A percentile compares a stretch with the other conserved stretches of the same genome.
Conservation (phyloP, 2,888 invertebrate genomes). For the Carcina quercana region DNA sequence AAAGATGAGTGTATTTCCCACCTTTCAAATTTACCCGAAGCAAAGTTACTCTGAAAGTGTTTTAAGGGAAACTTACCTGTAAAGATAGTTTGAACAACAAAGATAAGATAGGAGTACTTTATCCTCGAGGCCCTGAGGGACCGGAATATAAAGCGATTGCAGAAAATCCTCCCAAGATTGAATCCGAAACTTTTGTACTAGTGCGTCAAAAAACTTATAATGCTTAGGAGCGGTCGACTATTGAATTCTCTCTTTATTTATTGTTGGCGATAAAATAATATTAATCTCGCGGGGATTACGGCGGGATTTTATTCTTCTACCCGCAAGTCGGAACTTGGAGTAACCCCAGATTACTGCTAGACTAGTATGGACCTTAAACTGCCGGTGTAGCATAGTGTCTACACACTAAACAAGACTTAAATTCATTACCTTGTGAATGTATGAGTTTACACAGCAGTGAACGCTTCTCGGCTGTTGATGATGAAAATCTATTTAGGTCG, state of each 20-base stretch:
- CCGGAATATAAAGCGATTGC: slow-evolving; percentile 39
- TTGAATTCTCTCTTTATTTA: slow-evolving; percentile 71
- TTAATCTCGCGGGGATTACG: slow-evolving; percentile 69
- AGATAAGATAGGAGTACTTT: slow-evolving; percentile 4
- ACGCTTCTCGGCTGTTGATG: too few relatives aligned
- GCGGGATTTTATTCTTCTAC: slow-evolving; percentile 65
- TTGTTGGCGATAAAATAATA: slow-evolving; percentile 73
- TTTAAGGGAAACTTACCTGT: slow-evolving; percentile 3
- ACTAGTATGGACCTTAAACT: slow-evolving; percentile 52
- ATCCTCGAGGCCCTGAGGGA: slow-evolving; percentile 16
- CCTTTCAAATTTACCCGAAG: too few relatives aligned
- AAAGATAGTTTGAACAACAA: slow-evolving; percentile 3
- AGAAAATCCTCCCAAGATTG: slow-evolving; percentile 65
- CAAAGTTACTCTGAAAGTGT: too few relatives aligned
- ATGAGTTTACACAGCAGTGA: too few relatives aligned
- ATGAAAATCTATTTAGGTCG: too few relatives aligned
- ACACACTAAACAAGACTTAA: too few relatives aligned
- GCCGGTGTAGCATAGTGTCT: too few relatives aligned
- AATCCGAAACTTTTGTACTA: slow-evolving; percentile 60
- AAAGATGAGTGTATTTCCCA: too few relatives aligned
- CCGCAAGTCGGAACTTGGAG: slow-evolving; percentile 54
- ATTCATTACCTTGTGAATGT: too few relatives aligned
- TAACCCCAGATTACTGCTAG: slow-evolving; percentile 49
- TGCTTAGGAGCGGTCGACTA: slow-evolving; percentile 44
- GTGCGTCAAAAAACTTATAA: slow-evolving; percentile 70